Conservation (phyloP, 1,140 invertebrate species). For the Drosophila trapezifrons region DNA sequence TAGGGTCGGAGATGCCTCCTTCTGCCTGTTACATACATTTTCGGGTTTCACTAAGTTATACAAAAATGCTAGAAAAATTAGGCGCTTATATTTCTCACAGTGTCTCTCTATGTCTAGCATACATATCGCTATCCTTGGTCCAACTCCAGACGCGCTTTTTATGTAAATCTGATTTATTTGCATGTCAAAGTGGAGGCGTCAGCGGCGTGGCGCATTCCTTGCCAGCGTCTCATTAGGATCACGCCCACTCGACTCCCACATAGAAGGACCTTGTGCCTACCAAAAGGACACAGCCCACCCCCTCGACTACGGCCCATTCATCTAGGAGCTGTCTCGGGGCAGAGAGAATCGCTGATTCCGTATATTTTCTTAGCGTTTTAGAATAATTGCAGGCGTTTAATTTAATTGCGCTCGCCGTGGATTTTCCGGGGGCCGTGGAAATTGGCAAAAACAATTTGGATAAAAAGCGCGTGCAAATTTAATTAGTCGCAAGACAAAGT, state of each 20-base stretch:
- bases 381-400: constrained; percentile 81
- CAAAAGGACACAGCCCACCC: not conserved
- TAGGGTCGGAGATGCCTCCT: too few relatives aligned
- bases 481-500: constrained; percentile 75
- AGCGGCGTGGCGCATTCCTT: constrained; percentile 32
- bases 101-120: constrained; percentile 29
- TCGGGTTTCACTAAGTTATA: too few relatives aligned
- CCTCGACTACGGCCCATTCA: constrained; percentile 11
- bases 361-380: constrained; percentile 70
- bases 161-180: constrained; percentile 84
- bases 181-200: constrained; percentile 74
- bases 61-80: too few relatives aligned
- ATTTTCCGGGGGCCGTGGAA: constrained; percentile 48
- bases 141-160: constrained; percentile 44
- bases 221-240: constrained; percentile 61
- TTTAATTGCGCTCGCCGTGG: constrained; percentile 74
- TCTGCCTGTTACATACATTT: too few relatives aligned
- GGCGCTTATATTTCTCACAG: not conserved
- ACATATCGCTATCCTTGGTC: constrained; percentile 30
- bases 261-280: constrained; percentile 5
- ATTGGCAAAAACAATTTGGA: constrained; percentile 62
- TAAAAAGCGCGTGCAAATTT: constrained; percentile 73
- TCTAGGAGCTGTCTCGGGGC: constrained; percentile 20
- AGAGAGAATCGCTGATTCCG: constrained; percentile 50
- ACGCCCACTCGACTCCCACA: not conserved